Conservation (phyloP, 2,797 vertebrate species). For the Peromyscus nudipes region DNA sequence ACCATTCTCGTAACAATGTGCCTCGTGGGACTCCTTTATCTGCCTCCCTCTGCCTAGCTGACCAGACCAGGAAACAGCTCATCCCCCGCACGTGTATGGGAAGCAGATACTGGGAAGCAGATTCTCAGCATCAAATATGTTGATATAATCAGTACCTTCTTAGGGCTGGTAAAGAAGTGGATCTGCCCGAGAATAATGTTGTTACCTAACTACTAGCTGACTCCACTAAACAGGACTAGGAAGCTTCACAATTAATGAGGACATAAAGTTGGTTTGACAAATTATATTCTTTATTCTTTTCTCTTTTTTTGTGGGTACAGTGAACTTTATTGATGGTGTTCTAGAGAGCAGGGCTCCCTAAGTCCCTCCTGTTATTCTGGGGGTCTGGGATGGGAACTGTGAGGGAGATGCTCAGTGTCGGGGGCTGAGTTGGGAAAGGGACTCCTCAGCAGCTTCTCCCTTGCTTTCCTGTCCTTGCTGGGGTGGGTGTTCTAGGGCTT, state of each 20-base stretch:
- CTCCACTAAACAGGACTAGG: neutral
- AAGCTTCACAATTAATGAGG: neutral
- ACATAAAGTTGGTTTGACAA: neutral
- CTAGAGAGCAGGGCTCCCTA: neutral
- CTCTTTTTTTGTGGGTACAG: neutral
- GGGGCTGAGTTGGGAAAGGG: too few relatives aligned
- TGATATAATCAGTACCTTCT: neutral
- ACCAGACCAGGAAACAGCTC: neutral
- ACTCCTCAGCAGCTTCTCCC: too few relatives aligned
- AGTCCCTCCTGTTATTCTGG: neutral
- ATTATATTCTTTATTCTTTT: neutral
- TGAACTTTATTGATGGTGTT: neutral
- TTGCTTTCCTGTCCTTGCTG: neutral
- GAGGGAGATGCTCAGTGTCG: neutral
- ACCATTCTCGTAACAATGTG: neutral
- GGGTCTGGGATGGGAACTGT: neutral
- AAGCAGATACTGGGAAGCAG: neutral
- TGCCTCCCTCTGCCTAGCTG: neutral
- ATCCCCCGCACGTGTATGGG: neutral
- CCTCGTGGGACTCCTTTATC: neutral
- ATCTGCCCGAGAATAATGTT: neutral
- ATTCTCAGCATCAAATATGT: neutral
- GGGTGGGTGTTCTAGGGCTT: neutral
- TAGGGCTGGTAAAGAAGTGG: neutral
- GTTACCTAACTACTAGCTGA: neutral